Evolutionary conservation across 2,113 vertebrate species (phyloP), one percentile per base, ranked within the genome.

Genomic region (Pungitius pungitius): DNA sequence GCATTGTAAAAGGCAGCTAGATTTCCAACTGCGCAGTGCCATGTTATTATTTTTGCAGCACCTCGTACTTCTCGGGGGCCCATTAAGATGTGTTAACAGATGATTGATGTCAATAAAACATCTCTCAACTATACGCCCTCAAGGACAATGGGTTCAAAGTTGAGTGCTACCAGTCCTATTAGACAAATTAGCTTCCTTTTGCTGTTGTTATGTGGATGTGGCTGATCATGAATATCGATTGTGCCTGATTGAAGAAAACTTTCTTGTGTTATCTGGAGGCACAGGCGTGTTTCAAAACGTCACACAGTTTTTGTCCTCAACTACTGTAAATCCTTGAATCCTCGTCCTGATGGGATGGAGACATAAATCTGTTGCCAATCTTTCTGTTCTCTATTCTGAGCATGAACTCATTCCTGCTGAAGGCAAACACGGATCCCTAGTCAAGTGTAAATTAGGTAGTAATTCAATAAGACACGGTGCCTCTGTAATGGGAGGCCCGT

Each of bases 1-100:
- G 56, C 77, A 75, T 82, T 82, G 61, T 88, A 72, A 75, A 82
- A 88, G 78, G 74, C 78, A 70, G 77, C 82, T 84, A 17, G 75
- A 63, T 84, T 68, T 83, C 79, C 68, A 83, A 61, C 78, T 33
- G 61, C 67, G 8, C 47, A 49, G 56, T 43, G 64, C 54, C 26
- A 51, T 65, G 64, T 79, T 81, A 74, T 83, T 84, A 75, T 71
- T 81, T 77, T 80, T 78, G 63, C 76, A 80, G 56, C 84, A 74
- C 72, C 56, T 79, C 78, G 62, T 74, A 68, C 69, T 77, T 73
- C 77, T 82, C 61, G 39, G 57, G 59, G 73, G 73, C 74, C 75
- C 61, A 81, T 86, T 85, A 83, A 84, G 77, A 75, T 7, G 76
- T 78, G 86, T 78, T 88, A 91, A 93, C 84, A 87, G 71, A 87